phyloP scores from a whole-genome alignment of 2,888 invertebrate species.

The Drosophila meridionalis region DNA sequence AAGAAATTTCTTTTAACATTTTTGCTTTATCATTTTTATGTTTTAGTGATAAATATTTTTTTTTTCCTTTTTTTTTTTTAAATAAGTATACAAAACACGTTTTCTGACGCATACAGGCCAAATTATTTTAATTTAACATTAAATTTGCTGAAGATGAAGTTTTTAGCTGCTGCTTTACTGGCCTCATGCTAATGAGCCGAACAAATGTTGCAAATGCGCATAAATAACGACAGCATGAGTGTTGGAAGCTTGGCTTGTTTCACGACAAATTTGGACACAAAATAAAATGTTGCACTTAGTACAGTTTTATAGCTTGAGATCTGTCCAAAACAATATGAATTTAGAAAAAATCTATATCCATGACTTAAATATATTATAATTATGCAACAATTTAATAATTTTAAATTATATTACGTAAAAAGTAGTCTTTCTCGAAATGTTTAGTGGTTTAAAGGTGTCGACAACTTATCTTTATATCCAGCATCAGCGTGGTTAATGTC shows the following conservation, averaged over 20 bases:
- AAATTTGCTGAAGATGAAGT: slow-evolving; percentile 26
- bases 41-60: not conserved
- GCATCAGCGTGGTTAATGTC: not conserved
- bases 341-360: too few relatives aligned
- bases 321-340: too few relatives aligned
- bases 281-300: not conserved
- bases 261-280: not conserved
- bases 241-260: not conserved
- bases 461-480: not conserved
- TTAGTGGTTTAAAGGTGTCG: too few relatives aligned
- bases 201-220: slow-evolving; percentile 45
- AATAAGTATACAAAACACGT: slow-evolving; percentile 20
- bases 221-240: slow-evolving; percentile 17
- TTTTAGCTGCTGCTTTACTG: slow-evolving; percentile 19
- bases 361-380: too few relatives aligned
- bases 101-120: slow-evolving; percentile 24
- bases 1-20: not conserved
- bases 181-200: slow-evolving; percentile 56
- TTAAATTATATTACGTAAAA: too few relatives aligned
- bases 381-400: too few relatives aligned
- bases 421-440: too few relatives aligned
- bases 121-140: slow-evolving; percentile 23
- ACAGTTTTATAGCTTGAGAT: not conserved
- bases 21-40: not conserved
- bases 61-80: slow-evolving; percentile 1